These are phyloP conservation scores for Copidosoma floridanum DNA, from an alignment of 1,140 invertebrate species.

Conservation along the genomic window DNA sequence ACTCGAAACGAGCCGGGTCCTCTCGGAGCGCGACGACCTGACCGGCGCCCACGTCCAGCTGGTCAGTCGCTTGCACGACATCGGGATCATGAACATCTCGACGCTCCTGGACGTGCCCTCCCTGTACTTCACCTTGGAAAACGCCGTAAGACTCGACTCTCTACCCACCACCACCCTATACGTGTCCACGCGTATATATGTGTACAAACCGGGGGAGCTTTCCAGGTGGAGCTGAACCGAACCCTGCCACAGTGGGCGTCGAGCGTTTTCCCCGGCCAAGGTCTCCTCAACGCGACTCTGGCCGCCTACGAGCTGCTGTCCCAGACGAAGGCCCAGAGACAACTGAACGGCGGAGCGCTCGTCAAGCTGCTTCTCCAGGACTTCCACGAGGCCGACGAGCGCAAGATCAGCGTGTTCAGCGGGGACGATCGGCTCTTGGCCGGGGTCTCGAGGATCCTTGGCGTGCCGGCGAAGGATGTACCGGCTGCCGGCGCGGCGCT, in stretches of 20 bases:
- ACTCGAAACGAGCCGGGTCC: slow-evolving; percentile 22
- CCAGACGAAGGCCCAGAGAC: slow-evolving; percentile 34
- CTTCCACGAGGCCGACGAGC: slow-evolving; percentile 22
- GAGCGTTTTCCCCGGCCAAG: slow-evolving; percentile 35
- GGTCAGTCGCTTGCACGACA: slow-evolving; percentile 30
- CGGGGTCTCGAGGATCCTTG: slow-evolving; percentile 39
- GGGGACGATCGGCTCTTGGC: slow-evolving; percentile 43
- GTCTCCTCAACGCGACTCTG: slow-evolving; percentile 33
- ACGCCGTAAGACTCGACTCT: slow-evolving; percentile 35
- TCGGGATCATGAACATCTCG: slow-evolving; percentile 33
- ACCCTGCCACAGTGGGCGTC: slow-evolving; percentile 38
- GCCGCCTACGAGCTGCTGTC: slow-evolving; percentile 39
- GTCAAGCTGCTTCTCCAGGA: slow-evolving; percentile 41
- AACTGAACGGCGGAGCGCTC: slow-evolving; percentile 45
- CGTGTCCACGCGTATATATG: too few species aligned
- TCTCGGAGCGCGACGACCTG: slow-evolving; percentile 10
- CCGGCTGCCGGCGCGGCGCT: slow-evolving; percentile 36
- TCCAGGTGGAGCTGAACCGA: slow-evolving; percentile 34
- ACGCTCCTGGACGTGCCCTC: slow-evolving; percentile 34
- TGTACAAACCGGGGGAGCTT: slow-evolving; percentile 7
- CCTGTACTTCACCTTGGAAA: slow-evolving; percentile 39
- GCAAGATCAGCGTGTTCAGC: slow-evolving; percentile 42
- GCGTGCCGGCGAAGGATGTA: slow-evolving; percentile 30
- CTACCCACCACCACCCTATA: too few species aligned
- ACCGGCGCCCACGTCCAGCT: slow-evolving; percentile 17